Evolutionary conservation across 2,797 vertebrate genomes (phyloP), one percentile per base, ranked within the genome.

Genomic region (Steatocranus sp.): DNA sequence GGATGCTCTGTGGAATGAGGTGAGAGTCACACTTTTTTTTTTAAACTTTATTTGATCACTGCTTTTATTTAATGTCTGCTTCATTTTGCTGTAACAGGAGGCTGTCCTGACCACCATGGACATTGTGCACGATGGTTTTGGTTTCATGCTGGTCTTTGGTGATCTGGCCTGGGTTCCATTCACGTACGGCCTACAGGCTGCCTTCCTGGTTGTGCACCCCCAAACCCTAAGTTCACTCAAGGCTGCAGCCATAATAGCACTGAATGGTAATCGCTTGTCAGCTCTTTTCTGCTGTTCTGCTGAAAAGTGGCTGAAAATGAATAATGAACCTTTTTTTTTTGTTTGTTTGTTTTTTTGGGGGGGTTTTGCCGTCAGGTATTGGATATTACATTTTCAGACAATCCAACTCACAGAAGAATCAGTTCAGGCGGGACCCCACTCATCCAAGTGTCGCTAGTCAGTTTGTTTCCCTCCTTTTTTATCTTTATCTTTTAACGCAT

Each of bases 121-220:
- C 90, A 98, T 98, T 11, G 96, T 96, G 5, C 97, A 97, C 0
- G 97, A 98, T 1, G 98, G 98, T 5, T 98, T 98, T 77, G 98
- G 98, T 56, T 98, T 98, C 91, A 98, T 98, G 98, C 80, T 98
- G 93, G 97, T 95, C 5, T 98, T 98, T 6, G 98, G 98, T n/a
- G 97, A 98, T 92, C 90, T 99, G 77, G 95, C 95, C 12, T 99
- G 98, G 98, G 97, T 98, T 30, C 98, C 98, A 12, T 98, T 98
- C 88, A 96, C 96, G 3, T 98, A 98, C 80, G 92, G 97, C 79
- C 96, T 99, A 70, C 98, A 98, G 94, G 96, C 97, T 3, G 91
- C 96, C 83, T 99, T 97, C 91, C 93, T 99, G 82, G 96, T 99
- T 1, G 83, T 93, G 30, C 97, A 98, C 83, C 97, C 98, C 0